Evolutionary conservation across 1,140 invertebrate genomes (phyloP), one percentile per base, ranked within the genome.

Genomic region (Leptestheria dahalacensis): DNA sequence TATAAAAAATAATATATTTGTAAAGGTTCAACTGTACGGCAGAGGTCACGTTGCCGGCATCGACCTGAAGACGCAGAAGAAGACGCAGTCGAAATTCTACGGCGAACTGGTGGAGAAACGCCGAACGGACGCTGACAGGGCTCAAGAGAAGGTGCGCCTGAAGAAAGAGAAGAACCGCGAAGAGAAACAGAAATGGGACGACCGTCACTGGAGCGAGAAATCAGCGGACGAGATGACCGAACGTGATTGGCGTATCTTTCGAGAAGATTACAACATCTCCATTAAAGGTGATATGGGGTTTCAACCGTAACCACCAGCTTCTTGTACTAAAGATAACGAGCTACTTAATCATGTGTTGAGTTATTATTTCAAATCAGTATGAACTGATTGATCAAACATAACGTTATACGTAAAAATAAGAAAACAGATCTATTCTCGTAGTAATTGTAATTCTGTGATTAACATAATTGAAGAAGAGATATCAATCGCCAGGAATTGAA

Each of bases 231-330:
- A 99, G 74, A 99, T 99, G 97, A 94, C 88, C 10, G 95, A 99
- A 70, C 79, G 97, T 69, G 97, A 99, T 77, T 99, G 97, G 97
- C 81, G 97, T 70, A 99, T 99, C 66, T 99, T 99, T 69, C 82
- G 95, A 62, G 97, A 99, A 76, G 97, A 99, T 76, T 99, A 96
- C 69, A 99, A 96, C 69, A 99, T 99, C 50, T 89, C 91, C 3
- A 94, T 98, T 51, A 99, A 99, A 73, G 95, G 77, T 72, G 49
- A n/a, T n/a, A n/a, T n/a, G n/a, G n/a, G n/a, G n/a, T n/a, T n/a
- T n/a, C n/a, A n/a, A n/a, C n/a, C n/a, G n/a, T n/a, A n/a, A n/a
- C n/a, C n/a, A n/a, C n/a, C n/a, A n/a, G n/a, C n/a, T n/a, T n/a
- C n/a, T n/a, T n/a, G n/a, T n/a, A n/a, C n/a, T n/a, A n/a, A n/a